Evolutionary conservation across 2,113 vertebrate species (phyloP).

Genomic region (Vireo altiloquus): DNA sequence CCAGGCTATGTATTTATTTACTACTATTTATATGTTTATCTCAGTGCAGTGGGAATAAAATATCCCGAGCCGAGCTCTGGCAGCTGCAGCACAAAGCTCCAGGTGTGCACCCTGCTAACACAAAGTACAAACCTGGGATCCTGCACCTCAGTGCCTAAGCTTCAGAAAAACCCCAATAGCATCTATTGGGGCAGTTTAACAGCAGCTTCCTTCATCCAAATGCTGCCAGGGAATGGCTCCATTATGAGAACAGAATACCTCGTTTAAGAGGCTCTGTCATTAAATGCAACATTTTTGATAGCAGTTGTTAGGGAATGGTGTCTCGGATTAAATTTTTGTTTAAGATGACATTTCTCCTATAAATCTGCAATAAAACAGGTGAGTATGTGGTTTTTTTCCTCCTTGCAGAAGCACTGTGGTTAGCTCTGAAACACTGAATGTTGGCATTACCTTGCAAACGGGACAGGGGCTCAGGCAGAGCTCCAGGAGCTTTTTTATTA

Average conservation of each 20-base stretch:
- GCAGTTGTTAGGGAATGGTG: not conserved
- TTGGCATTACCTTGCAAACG: too few relatives aligned
- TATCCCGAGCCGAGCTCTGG: not conserved
- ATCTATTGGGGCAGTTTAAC: not conserved
- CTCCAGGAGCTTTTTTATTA: too few relatives aligned
- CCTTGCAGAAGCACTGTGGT: not conserved
- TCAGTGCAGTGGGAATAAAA: not conserved
- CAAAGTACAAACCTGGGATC: not conserved
- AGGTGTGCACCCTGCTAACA: not conserved
- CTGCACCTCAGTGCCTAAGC: not conserved
- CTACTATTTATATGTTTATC: not conserved
- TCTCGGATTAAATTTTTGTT: not conserved
- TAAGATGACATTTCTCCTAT: not conserved
- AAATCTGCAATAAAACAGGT: not conserved
- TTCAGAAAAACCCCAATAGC: not conserved
- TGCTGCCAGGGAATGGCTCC: not conserved
- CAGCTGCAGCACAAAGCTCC: not conserved
- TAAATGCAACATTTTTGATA: not conserved
- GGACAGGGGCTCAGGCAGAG: too few relatives aligned
- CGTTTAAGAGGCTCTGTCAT: not conserved
- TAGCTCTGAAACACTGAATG: not conserved
- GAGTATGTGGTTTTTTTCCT: not conserved
- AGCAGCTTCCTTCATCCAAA: not conserved
- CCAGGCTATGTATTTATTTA: not conserved
- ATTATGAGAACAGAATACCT: fast-evolving